These are phyloP conservation scores for Sebastes elongatus DNA, from an alignment of 2,797 vertebrate genomes.

Conservation along the genomic window DNA sequence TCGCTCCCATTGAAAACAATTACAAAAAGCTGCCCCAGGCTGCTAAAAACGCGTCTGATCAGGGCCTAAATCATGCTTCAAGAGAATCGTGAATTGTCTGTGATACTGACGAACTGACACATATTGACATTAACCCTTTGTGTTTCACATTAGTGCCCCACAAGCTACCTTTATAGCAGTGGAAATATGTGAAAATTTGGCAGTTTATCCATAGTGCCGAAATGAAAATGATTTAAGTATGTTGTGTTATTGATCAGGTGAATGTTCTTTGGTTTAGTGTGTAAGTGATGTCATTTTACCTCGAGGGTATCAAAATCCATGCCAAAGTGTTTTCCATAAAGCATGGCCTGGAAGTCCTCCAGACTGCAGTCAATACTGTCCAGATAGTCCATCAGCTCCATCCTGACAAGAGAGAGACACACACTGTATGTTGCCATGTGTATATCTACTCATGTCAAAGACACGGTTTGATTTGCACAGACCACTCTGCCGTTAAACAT, in stretches of 20 bases:
- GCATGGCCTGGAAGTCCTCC: slow-evolving; percentile 96
- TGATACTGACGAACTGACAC: neutral
- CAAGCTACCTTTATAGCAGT: neutral
- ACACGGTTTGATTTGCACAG: neutral
- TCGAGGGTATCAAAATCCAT: slow-evolving; percentile 89
- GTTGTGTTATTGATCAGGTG: neutral
- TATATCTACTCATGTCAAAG: too few species aligned
- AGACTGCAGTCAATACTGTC: slow-evolving; percentile 98
- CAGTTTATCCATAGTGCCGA: neutral
- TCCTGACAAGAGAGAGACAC: slow-evolving; percentile 69
- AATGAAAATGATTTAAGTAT: neutral
- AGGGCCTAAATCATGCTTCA: too few species aligned
- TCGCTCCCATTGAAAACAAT: too few species aligned
- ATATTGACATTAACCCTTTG: neutral
- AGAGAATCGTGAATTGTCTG: too few species aligned
- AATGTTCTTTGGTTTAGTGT: neutral
- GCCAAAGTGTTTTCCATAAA: slow-evolving; percentile 93
- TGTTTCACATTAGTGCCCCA: neutral
- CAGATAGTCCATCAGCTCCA: slow-evolving; percentile 97
- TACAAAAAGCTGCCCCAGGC: too few species aligned
- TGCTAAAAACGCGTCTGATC: too few species aligned
- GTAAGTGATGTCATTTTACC: slow-evolving; percentile 59
- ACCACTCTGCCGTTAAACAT: neutral
- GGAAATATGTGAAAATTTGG: neutral
- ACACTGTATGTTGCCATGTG: too few species aligned